Evolutionary conservation across 2,888 invertebrate species (phyloP), one percentile per base, ranked within the genome.

Genomic region (Lutraria lutraria): DNA sequence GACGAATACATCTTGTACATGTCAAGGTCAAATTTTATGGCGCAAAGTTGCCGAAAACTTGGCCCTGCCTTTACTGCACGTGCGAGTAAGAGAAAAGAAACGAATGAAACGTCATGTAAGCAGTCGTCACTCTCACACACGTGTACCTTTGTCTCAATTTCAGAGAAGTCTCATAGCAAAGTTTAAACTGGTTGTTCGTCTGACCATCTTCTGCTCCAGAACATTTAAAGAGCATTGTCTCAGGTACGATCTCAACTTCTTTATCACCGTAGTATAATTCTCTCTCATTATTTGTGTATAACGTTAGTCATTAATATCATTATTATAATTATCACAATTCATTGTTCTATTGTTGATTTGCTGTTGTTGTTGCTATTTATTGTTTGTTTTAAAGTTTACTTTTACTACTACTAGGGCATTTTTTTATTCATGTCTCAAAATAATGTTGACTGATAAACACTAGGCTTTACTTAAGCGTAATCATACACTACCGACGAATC

Each of bases 171-270:
- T 94, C 25, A 85, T 91, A 21, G 88, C 88, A n/a, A 93, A 93
- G 81, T 95, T 95, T 83, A 91, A 91, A 76, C 79, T 93, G 53
- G 93, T 91, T 29, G 95, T 87, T 4, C 91, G 88, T 68, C 81
- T 95, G 72, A 89, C 93, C 3, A 89, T 94, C 25, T 93, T 93
- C 83, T 94, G 94, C 86, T 90, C 93, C 2, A 89, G 93, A n/a
- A 91, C 91, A 60, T 92, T 93, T 82, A 93, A 91, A 80, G 88
- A 92, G 34, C 94, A 95, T 81, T 93, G 94, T 83, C 85, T 94
- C 0, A 94, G 94, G 94, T 95, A 90, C 88, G 92, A 80, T 29
- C 25, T n/a, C 8, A 4, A 43, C 8, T 43, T 43, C 8, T 43
- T 8, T 43, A 43, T 43, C n/a, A n/a, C n/a, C n/a, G n/a, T 43